Base-by-base conservation (phyloP, 2,797 vertebrate species). In the Mycteria americana region DNA sequence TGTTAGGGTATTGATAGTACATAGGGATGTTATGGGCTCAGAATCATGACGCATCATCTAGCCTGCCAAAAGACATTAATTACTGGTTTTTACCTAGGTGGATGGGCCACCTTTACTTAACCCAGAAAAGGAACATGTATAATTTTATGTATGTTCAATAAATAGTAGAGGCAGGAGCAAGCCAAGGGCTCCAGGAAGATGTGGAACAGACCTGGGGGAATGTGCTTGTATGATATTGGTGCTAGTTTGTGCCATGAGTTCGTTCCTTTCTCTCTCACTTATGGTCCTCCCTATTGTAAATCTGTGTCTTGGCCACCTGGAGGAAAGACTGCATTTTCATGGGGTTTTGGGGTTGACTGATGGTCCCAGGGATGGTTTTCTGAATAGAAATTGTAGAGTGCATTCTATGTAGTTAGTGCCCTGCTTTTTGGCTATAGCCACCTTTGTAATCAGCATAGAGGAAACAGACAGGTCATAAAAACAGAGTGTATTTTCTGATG, bases 191-290 rank as follows among this genome's bases (percentile, higher is more conserved):
- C 18, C 41, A 25, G 51, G 31, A 75, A 41, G 43, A 41, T 21
- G 43, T 54, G 19, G 35, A 78, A 46, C 43, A 43, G 31, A 9
- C 31, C 28, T 15, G 7, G 4, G 8, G 22, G 1, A 43, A 39
- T 45, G 13, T 50, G 46, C n/a, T 51, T 57, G 8, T 50, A 5
- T 41, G 33, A 25, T 28, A 76, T 13, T 0, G 0, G 31, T 64
- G 13, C 8, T 22, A n/a, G 21, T 67, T 54, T 82, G 37, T 67
- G 72, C 41, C 13, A 8, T 30, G 28, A 43, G 6, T 60, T 72
- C 11, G 2, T 75, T 91, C 27, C 67, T 68, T 76, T 73, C 30
- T 82, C 31, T 74, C 57, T 56, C 24, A 46, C 1, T 4, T 51
- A 5, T 10, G 7, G 5, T 48, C 7, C 23, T 85, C 43, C 13